A percentile compares a stretch with the other conserved stretches of the same genome.
Conservation (phyloP, 2,113 vertebrate species). For the Solea solea region DNA sequence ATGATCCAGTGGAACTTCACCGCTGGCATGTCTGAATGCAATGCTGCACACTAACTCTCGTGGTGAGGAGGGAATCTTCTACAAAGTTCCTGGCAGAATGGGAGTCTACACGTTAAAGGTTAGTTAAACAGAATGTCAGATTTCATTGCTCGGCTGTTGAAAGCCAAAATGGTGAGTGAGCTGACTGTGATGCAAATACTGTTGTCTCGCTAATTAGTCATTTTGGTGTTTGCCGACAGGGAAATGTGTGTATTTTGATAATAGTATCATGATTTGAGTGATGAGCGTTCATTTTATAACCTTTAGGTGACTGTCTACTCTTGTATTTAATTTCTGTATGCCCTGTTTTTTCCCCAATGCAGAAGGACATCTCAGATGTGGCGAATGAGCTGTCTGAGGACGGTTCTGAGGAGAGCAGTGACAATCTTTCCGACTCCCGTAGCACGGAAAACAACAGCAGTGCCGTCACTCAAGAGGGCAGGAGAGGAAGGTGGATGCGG, state of each 20-base stretch:
- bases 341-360: slow-evolving; percentile 36
- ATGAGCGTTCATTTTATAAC: background rate
- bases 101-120: slow-evolving; percentile 99
- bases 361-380: slow-evolving; percentile 92
- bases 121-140: slow-evolving; percentile 46
- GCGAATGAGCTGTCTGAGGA: slow-evolving; percentile 90
- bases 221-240: background rate
- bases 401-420: slow-evolving; percentile 91
- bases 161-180: background rate
- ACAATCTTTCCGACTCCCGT: slow-evolving; percentile 88
- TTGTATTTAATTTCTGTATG: background rate
- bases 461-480: slow-evolving; percentile 80
- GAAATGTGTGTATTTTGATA: background rate
- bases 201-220: background rate
- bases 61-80: slow-evolving; percentile 98
- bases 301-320: background rate
- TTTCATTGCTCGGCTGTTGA: background rate
- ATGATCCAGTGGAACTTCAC: slow-evolving; percentile 91
- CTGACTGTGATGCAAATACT: background rate
- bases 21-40: slow-evolving; percentile 97
- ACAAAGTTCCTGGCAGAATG: slow-evolving; percentile 98
- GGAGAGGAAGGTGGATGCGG: slow-evolving; percentile 90
- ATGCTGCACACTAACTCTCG: slow-evolving; percentile 99
- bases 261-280: background rate
- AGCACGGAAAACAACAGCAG: slow-evolving; percentile 83